Conservation (phyloP, 2,797 vertebrate genomes). For the Leptodactylus fallax region DNA sequence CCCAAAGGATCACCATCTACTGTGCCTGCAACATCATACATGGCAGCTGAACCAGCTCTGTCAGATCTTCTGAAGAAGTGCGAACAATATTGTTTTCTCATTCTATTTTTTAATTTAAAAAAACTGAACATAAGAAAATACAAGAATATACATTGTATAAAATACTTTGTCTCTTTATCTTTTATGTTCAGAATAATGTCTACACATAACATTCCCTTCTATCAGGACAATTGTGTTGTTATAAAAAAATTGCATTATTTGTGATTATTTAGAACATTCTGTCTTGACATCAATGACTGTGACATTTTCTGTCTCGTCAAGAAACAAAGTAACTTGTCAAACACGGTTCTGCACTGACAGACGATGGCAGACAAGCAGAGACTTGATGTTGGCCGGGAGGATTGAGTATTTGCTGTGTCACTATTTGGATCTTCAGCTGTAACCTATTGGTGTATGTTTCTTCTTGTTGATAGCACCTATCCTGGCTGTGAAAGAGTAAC, state of each 20-base stretch:
- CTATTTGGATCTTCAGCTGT: neutral
- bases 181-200: no score
- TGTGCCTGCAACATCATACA: no score
- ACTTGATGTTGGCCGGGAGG: neutral
- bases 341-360: neutral
- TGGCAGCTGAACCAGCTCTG: no score
- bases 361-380: neutral
- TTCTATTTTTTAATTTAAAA: no score
- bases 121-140: no score
- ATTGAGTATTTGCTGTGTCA: neutral
- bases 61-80: no score
- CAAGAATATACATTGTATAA: no score
- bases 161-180: no score
- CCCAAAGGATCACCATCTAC: no score
- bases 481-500: neutral
- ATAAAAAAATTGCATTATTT: neutral
- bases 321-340: slow-evolving; percentile 21
- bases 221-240: neutral
- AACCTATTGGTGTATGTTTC: neutral
- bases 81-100: no score
- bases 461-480: neutral
- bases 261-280: slow-evolving; percentile 1
- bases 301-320: slow-evolving; percentile 12
- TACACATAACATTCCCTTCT: neutral
- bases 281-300: neutral